Evolutionary conservation across 2,113 vertebrate genomes (phyloP).

Genomic region (Morphnarchus princeps): DNA sequence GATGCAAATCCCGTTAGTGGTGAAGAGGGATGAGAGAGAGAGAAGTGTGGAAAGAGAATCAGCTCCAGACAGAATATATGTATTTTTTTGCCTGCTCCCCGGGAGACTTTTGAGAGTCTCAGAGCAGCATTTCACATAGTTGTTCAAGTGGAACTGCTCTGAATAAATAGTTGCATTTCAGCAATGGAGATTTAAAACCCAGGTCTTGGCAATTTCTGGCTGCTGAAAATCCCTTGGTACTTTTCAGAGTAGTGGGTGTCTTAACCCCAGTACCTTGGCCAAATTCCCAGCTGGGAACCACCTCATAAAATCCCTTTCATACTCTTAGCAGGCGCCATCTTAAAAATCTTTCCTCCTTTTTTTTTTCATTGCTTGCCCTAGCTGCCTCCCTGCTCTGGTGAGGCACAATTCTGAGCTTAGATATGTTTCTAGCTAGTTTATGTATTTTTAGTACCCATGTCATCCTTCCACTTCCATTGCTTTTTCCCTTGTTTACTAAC

Average conservation of each 20-base stretch:
- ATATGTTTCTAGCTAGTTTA: not conserved
- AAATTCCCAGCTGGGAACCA: slow-evolving; percentile 31
- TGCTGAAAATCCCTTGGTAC: slow-evolving; percentile 33
- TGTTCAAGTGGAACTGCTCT: slow-evolving; percentile 44
- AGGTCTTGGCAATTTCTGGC: slow-evolving; percentile 13
- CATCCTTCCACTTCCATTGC: not conserved
- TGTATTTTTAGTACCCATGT: not conserved
- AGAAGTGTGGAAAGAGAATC: slow-evolving; percentile 33
- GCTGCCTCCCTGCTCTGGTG: not conserved
- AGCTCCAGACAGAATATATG: slow-evolving; percentile 42
- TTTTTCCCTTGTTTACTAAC: not conserved
- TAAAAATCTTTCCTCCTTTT: not conserved
- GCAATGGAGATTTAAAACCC: slow-evolving; percentile 40
- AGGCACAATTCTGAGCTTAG: not conserved
- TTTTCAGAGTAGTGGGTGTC: slow-evolving; percentile 3
- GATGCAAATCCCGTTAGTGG: slow-evolving; percentile 23
- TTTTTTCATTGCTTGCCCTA: not conserved
- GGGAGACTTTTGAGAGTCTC: slow-evolving; percentile 36
- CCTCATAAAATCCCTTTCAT: slow-evolving; percentile 6
- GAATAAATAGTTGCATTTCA: slow-evolving; percentile 53
- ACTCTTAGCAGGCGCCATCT: not conserved
- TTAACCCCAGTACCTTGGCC: slow-evolving; percentile 19
- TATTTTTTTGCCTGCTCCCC: slow-evolving; percentile 10
- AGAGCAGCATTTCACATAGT: slow-evolving; percentile 56
- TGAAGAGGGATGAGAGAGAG: slow-evolving; percentile 7